Conservation (phyloP, 2,113 vertebrate genomes). For the Cavia porcellus region DNA sequence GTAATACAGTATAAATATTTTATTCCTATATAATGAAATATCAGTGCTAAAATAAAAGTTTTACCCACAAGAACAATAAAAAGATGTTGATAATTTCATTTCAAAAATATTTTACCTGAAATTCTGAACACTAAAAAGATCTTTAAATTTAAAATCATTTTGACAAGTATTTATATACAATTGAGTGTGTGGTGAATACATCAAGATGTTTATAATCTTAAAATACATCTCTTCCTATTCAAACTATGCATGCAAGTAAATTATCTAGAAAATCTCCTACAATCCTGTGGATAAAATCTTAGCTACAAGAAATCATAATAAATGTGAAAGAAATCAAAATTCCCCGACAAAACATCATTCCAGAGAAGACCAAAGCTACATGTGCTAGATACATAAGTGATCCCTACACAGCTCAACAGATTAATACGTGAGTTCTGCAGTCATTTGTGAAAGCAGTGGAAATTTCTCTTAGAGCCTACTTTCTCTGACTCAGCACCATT, state of each 20-base stretch:
- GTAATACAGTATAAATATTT: background rate
- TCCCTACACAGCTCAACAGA: background rate
- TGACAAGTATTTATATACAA: slow-evolving; percentile 33
- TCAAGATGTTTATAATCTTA: slow-evolving; percentile 18
- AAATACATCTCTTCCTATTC: slow-evolving; percentile 56
- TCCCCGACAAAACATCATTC: slow-evolving; percentile 8
- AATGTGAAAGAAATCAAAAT: slow-evolving; percentile 45
- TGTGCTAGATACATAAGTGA: background rate
- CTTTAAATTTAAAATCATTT: background rate
- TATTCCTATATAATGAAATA: background rate
- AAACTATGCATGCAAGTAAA: slow-evolving; percentile 43
- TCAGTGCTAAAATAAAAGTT: background rate
- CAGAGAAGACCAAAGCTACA: background rate
- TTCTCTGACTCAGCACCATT: background rate
- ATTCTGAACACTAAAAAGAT: slow-evolving; percentile 12
- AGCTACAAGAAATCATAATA: slow-evolving; percentile 44
- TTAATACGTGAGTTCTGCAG: background rate
- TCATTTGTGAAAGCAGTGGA: background rate
- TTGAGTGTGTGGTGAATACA: background rate
- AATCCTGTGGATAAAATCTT: background rate
- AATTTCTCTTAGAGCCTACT: background rate
- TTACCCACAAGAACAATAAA: slow-evolving; percentile 6
- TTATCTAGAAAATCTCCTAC: slow-evolving; percentile 19
- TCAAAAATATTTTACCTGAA: slow-evolving; percentile 33
- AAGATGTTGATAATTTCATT: slow-evolving; percentile 37